Evolutionary conservation across 2,797 vertebrate genomes (phyloP), one percentile per base, ranked within the genome.

Genomic region (Phyllotis vaccarum): DNA sequence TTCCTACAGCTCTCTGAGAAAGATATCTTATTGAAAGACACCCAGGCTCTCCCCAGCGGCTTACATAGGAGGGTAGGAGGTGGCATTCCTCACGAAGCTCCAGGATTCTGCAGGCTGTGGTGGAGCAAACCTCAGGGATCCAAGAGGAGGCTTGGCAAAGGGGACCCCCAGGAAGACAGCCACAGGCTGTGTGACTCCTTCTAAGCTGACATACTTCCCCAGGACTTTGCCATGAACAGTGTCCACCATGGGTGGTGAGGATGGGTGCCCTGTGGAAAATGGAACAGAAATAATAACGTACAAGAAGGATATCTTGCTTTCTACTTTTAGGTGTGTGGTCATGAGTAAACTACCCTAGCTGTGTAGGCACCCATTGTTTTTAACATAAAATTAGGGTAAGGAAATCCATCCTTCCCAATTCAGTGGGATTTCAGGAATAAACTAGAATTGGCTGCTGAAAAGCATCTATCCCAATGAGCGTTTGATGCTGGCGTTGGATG

Each of bases 121-220:
- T 0, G 98, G 96, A 2, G 98, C 83, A 56, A 99, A 97, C 81
- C 99, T 98, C 81, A 99, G 97, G 7, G 98, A 75, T 10, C 99
- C 99, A 46, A 99, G 97, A 0, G 99, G 99, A 2, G 99, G 98
- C 40, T 92, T 98, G n/a, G 99, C 99, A 75, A 99, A 99, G 0
- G 99, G 99, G 82, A 99, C 91, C 2, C 98, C 99, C 95, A 99
- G 97, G 96, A 98, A 96, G 8, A 97, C 82, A 0, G 98, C 98
- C 31, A 98, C 98, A 0, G 93, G 86, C 86, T 94, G 89, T 2
- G 64, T 0, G 10, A 81, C 75, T 22, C 98, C 99, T 80, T 97
- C 98, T 16, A 98, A 97, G 0, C 46, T 96, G 52, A 97, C 8
- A 0, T 98, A 97, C 21, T 96, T 97, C 21, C 99, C 99, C 93